Conservation (phyloP, 1,140 invertebrate genomes). For the Apis dorsata region DNA sequence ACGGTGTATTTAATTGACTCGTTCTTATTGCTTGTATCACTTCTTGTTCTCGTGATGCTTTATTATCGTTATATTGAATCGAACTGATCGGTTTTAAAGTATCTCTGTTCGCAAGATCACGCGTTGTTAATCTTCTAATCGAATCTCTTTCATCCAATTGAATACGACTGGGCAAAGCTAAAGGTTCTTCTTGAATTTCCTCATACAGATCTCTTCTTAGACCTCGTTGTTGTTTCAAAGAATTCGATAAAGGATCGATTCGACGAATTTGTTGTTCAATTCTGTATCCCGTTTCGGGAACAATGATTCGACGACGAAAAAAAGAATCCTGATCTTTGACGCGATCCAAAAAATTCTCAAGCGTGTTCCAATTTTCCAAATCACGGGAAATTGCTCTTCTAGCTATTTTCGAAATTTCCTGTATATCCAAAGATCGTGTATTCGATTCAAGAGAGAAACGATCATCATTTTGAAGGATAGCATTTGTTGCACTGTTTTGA, state of each 20-base stretch:
- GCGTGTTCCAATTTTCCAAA: constrained; percentile 53
- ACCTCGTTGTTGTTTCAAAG: neutral
- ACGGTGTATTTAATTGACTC: neutral
- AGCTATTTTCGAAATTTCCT: constrained; percentile 50
- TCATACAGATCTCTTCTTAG: constrained; percentile 7
- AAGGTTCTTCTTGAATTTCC: constrained; percentile 1
- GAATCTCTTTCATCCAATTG: neutral
- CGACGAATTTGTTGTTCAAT: neutral
- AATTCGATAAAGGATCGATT: neutral
- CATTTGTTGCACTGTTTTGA: neutral
- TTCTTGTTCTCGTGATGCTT: neutral
- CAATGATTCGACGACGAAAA: constrained; percentile 12
- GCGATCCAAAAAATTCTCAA: constrained; percentile 47
- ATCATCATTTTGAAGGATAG: neutral
- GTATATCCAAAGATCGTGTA: neutral
- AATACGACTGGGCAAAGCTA: neutral
- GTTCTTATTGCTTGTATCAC: neutral
- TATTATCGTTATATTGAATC: constrained; percentile 10
- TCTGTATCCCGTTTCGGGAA: neutral
- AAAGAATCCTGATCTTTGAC: constrained; percentile 18
- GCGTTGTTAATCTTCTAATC: neutral
- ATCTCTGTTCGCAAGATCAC: neutral
- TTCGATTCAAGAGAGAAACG: neutral
- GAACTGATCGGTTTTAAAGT: neutral
- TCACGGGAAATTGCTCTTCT: constrained; percentile 51